Percentiles rank a stretch among this genome's conserved stretches.
Evolutionary conservation across 2,113 vertebrate genomes (phyloP).

Genomic region (Cyanocitta stelleri): DNA sequence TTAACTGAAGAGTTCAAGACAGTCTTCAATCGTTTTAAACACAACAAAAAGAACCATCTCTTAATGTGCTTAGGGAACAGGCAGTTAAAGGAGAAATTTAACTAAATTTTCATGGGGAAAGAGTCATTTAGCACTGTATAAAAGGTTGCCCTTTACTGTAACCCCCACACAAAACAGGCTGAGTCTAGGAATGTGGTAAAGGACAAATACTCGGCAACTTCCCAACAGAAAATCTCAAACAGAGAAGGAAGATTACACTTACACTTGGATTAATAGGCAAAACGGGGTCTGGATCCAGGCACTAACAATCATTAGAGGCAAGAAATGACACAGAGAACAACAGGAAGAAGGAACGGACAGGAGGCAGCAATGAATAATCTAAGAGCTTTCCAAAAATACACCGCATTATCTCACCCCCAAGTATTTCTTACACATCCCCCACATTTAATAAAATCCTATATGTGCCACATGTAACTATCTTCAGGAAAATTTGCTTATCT

Average conservation of each 20-base stretch:
- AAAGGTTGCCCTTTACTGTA: neutral
- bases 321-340: neutral
- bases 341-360: neutral
- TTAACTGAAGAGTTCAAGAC: neutral
- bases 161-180: neutral
- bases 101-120: neutral
- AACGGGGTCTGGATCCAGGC: neutral
- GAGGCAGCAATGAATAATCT: neutral
- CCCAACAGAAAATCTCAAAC: neutral
- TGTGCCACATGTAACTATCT: neutral
- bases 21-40: neutral
- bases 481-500: neutral
- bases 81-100: neutral
- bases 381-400: neutral
- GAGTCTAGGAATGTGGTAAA: neutral
- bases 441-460: neutral
- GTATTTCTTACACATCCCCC: neutral
- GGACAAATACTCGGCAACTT: neutral
- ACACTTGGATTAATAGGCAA: neutral
- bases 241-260: rapidly evolving
- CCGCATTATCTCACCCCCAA: neutral
- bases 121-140: neutral
- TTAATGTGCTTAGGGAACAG: neutral
- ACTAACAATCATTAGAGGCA: neutral
- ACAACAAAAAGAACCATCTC: neutral